phyloP scores from a whole-genome alignment of 2,113 vertebrate genomes.

The Neopipo cinnamomea region DNA sequence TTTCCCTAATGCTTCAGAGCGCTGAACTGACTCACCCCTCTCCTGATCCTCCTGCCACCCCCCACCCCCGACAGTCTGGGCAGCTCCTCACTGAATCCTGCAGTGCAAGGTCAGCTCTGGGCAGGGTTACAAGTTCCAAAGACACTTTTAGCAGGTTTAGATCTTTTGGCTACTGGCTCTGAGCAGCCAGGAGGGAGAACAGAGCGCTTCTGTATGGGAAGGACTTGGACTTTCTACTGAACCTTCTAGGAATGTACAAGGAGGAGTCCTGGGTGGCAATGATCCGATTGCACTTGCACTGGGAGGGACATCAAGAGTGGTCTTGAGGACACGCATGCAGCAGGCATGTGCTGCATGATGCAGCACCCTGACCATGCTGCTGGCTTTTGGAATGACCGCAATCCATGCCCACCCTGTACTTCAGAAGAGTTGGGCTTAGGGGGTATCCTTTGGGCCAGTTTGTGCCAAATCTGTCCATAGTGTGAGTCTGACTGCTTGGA shows the following conservation, averaged over 20 bases:
- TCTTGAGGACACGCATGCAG: background rate
- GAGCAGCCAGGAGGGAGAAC: background rate
- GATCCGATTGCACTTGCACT: accelerated
- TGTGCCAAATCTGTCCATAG: background rate
- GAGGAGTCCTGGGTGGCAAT: background rate
- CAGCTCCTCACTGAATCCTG: background rate
- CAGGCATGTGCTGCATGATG: background rate
- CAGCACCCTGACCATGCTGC: background rate
- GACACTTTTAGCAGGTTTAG: background rate
- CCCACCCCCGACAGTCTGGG: background rate
- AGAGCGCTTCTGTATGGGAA: background rate
- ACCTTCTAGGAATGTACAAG: background rate
- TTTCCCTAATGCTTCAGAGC: background rate
- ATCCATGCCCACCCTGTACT: background rate
- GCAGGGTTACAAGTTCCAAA: background rate
- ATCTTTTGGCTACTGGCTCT: background rate
- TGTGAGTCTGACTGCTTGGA: background rate
- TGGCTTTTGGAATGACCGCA: background rate
- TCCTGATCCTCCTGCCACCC: background rate
- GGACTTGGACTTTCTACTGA: background rate
- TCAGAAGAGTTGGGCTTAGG: background rate
- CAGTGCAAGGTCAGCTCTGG: background rate
- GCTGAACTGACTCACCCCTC: background rate
- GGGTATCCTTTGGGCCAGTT: background rate
- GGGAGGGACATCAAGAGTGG: background rate